Conservation (phyloP, 2,797 vertebrate species). For the Onychomys arenicola region DNA sequence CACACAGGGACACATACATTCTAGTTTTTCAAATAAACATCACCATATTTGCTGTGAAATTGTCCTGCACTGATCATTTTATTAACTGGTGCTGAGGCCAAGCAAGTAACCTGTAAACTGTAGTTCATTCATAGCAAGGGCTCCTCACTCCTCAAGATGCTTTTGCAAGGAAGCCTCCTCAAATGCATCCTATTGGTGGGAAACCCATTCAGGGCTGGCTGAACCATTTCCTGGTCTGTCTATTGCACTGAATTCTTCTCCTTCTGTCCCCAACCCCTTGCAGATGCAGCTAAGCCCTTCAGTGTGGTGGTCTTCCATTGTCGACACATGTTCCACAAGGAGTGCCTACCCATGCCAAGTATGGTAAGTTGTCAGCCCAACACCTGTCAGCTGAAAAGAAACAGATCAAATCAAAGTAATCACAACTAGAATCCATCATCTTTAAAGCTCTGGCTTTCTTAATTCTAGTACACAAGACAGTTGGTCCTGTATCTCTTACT, state of each 20-base stretch:
- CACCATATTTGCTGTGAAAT: background rate
- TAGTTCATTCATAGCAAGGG: background rate
- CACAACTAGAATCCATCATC: rapidly evolving
- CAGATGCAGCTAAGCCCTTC: conserved; percentile 95
- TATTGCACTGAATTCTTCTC: background rate
- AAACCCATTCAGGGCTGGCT: background rate
- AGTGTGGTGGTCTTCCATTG: conserved; percentile 97
- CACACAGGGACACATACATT: background rate
- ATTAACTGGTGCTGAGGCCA: background rate
- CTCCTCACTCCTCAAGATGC: background rate
- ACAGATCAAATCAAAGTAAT: rapidly evolving
- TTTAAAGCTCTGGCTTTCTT: background rate
- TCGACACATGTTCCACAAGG: conserved; percentile 99
- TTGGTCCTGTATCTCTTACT: background rate
- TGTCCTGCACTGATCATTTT: background rate
- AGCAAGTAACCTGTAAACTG: background rate
- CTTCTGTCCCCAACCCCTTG: conserved; percentile 68
- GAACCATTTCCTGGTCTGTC: background rate
- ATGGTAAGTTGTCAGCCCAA: conserved; percentile 89
- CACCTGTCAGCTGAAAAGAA: too few species aligned
- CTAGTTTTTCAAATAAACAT: background rate
- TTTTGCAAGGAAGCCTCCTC: background rate
- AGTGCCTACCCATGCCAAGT: conserved; percentile 94
- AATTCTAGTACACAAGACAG: background rate
- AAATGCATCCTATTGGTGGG: background rate